phyloP scores from a whole-genome alignment of 2,888 invertebrate genomes.

The Germaria angustata region DNA sequence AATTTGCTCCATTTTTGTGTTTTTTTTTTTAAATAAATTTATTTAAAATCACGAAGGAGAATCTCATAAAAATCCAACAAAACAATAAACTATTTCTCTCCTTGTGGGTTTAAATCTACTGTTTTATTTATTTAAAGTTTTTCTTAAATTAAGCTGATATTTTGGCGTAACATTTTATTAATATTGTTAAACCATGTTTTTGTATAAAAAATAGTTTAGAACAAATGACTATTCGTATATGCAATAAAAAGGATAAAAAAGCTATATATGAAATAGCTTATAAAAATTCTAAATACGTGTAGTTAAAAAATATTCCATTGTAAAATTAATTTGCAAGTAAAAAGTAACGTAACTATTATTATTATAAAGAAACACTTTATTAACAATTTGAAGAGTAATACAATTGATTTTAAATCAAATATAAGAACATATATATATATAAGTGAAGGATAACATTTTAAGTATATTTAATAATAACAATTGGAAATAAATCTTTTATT shows the following conservation, averaged over 20 bases:
- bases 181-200: background rate
- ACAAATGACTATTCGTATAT: background rate
- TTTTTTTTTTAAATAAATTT: background rate
- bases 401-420: slow-evolving; percentile 9
- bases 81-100: background rate
- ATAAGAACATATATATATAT: background rate
- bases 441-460: background rate
- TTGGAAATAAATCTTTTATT: background rate
- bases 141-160: background rate
- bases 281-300: slow-evolving; percentile 46
- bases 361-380: slow-evolving; percentile 31
- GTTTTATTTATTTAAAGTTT: background rate
- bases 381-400: background rate
- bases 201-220: background rate
- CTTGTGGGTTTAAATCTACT: background rate
- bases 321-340: slow-evolving; percentile 50
- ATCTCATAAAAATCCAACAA: background rate
- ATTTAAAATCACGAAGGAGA: background rate
- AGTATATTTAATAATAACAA: slow-evolving; percentile 4
- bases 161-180: background rate
- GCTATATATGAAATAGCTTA: slow-evolving; percentile 38
- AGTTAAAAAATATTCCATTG: slow-evolving; percentile 51
- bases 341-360: slow-evolving; percentile 15
- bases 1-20: background rate
- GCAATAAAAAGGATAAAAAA: slow-evolving; percentile 20